Base-by-base conservation (phyloP, 2,888 invertebrate genomes). In the Tuta absoluta region DNA sequence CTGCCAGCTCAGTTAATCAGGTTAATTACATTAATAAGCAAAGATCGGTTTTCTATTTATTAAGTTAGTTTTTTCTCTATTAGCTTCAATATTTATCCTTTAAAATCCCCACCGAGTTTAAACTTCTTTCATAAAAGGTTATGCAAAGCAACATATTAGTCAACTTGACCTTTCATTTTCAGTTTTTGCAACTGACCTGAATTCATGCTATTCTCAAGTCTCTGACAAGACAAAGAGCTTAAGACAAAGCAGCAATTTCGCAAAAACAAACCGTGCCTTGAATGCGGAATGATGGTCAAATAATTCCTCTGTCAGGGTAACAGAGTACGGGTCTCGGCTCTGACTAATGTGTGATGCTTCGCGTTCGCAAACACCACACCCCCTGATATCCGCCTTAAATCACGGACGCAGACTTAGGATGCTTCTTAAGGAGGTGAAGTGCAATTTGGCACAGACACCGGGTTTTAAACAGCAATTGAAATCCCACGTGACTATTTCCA, bases 211-310 rank as follows among this genome's bases (percentile, higher is more conserved):
- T 56, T 56, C 17, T 33, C 56, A 17, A 56, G 17, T 8, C 56
- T 21, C 14, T 24, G 56, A 23, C 41, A 45, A 49, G 33, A 62
- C 28, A 37, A 49, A 28, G 51, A 62, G 28, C 38, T 37, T 19
- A 49, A 38, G 38, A 62, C 12, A 23, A 38, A 62, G 51, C 33
- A 63, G 37, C 49, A 49, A 62, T 53, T 48, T 62, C 28, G 59
- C 56, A 28, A 19, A 51, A 62, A 65, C 63, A 67, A 70, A 72
- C 71, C 76, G 77, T 72, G 75, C 65, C 62, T 66, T 71, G 81
- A 80, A 82, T 83, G 75, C 78, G 78, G 79, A 80, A 80, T 76
- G 75, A 76, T 81, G 79, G 78, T 80, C 83, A 80, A 84, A 84
- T 84, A 83, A 84, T 84, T 74, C 76, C 73, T 75, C 74, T 79